These are phyloP conservation scores for Pristiophorus japonicus DNA, from an alignment of 2,113 vertebrate genomes.

Conservation along the genomic window DNA sequence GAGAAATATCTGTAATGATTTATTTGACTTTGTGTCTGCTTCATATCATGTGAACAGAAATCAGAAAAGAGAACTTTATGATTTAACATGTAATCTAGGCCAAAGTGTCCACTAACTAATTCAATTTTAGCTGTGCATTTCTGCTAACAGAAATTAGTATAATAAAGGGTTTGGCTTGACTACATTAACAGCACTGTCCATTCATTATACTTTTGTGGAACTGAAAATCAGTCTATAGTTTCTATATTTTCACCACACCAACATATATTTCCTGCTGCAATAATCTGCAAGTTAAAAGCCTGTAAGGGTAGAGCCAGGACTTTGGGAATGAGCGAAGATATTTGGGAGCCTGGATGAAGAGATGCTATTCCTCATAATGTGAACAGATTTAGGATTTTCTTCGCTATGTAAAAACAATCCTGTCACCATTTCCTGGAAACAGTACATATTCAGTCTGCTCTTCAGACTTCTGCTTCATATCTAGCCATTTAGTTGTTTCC, in stretches of 20 bases:
- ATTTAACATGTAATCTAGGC: neutral
- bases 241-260: neutral
- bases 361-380: neutral
- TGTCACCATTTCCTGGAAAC: constrained; percentile 35
- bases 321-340: neutral
- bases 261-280: neutral
- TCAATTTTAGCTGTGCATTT: neutral
- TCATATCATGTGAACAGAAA: neutral
- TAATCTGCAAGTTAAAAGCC: neutral
- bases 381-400: neutral
- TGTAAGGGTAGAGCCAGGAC: neutral
- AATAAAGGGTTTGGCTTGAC: neutral
- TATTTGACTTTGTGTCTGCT: neutral
- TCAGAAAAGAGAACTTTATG: neutral
- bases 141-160: neutral
- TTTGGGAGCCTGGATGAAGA: neutral
- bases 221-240: neutral
- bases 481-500: constrained; percentile 34
- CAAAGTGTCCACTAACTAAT: neutral
- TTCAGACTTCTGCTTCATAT: constrained; percentile 30
- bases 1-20: neutral
- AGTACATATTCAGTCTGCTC: constrained; percentile 1
- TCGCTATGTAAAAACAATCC: constrained; percentile 19
- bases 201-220: neutral
- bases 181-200: neutral